phyloP scores from a whole-genome alignment of 2,797 vertebrate species.

The Erithacus rubecula region DNA sequence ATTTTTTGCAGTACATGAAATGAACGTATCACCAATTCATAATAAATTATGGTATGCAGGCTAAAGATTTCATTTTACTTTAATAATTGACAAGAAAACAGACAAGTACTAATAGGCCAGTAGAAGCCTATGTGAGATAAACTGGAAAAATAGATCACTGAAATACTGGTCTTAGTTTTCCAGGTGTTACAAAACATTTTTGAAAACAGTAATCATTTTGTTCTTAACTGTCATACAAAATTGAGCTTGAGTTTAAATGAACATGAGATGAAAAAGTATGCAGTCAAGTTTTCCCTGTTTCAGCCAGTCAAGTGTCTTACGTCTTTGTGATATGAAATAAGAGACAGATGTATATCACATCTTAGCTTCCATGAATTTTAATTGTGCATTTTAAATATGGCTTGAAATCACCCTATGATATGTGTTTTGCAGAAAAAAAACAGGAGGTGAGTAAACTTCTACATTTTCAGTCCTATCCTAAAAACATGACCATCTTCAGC shows the following conservation, averaged over 20 bases:
- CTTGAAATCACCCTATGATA: neutral
- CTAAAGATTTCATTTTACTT: neutral
- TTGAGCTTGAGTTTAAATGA: neutral
- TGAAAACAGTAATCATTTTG: neutral
- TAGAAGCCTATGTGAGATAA: neutral
- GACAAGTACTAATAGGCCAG: neutral
- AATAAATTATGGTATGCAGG: neutral
- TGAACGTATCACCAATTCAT: neutral
- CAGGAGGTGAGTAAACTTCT: neutral
- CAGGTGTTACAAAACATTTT: neutral
- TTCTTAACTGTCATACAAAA: neutral
- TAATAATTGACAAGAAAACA: neutral
- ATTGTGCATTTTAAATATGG: neutral
- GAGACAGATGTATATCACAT: neutral
- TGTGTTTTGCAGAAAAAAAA: neutral
- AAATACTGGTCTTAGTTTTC: neutral
- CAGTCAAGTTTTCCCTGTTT: neutral
- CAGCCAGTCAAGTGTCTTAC: neutral
- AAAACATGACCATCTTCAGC: neutral
- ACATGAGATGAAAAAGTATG: neutral
- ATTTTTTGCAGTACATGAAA: neutral
- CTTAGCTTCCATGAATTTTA: neutral
- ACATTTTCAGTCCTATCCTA: neutral
- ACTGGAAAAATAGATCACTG: neutral
- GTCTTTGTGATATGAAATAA: neutral